phyloP scores from a whole-genome alignment of 1,140 invertebrate species.

The Zophobas morio region DNA sequence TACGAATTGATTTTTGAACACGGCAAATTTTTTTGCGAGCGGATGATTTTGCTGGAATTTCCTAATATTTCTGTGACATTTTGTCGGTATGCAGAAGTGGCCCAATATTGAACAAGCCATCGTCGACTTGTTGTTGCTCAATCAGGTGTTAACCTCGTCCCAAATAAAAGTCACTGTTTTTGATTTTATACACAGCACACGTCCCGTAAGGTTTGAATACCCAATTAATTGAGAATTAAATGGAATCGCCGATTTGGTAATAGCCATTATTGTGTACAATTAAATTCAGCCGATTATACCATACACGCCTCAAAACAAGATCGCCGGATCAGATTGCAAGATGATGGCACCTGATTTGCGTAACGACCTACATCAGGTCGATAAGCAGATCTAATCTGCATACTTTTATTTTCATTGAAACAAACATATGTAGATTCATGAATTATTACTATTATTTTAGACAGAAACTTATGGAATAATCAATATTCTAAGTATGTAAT shows the following conservation, averaged over 20 bases:
- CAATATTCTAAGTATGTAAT: too few relatives aligned
- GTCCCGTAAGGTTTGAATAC: constrained; percentile 45
- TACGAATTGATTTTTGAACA: neutral
- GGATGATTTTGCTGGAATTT: constrained; percentile 16
- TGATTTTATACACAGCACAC: constrained; percentile 46
- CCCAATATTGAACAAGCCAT: constrained; percentile 42
- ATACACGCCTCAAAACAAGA: constrained; percentile 24
- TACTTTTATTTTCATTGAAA: too few relatives aligned
- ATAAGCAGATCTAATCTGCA: neutral
- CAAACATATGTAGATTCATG: too few relatives aligned
- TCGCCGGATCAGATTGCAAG: constrained; percentile 15
- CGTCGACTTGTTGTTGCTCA: constrained; percentile 41
- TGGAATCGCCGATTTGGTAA: constrained; percentile 46
- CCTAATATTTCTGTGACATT: constrained; percentile 29
- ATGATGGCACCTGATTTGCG: constrained; percentile 10
- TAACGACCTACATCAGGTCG: constrained; percentile 4
- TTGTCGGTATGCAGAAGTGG: constrained; percentile 33
- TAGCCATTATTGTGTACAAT: constrained; percentile 40
- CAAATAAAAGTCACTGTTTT: constrained; percentile 49
- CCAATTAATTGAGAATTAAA: constrained; percentile 47
- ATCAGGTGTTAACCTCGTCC: constrained; percentile 48
- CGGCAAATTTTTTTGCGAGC: neutral
- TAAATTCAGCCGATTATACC: constrained; percentile 32
- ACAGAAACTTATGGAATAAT: too few relatives aligned
- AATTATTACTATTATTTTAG: too few relatives aligned